A percentile compares a stretch with the other conserved stretches of the same genome.
Evolutionary conservation across 2,888 invertebrate species (phyloP).

Genomic region (Cheilosia impressa): DNA sequence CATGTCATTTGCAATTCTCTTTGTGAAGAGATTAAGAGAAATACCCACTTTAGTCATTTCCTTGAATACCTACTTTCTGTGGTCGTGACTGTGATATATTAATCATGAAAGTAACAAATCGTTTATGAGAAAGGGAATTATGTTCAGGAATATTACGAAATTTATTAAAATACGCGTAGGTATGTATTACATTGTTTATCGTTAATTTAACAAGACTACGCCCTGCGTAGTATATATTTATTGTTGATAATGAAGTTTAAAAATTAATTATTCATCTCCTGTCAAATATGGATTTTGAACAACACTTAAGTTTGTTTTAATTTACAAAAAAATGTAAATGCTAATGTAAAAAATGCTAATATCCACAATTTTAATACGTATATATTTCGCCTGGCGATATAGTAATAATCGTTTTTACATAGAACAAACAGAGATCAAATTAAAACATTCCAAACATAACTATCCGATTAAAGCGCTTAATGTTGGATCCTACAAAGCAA

Average conservation of each 20-base stretch:
- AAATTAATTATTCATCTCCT: no score
- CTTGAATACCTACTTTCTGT: slow-evolving; percentile 24
- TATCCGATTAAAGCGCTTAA: no score
- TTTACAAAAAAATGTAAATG: no score
- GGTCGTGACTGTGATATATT: slow-evolving; percentile 54
- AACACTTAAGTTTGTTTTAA: no score
- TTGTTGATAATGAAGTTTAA: not conserved
- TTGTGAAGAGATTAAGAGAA: slow-evolving; percentile 20
- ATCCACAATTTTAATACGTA: no score
- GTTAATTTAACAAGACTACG: not conserved
- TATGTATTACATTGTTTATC: not conserved
- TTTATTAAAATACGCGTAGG: slow-evolving; percentile 9
- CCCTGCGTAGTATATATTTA: not conserved
- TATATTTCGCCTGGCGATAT: not conserved
- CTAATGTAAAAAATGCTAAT: no score
- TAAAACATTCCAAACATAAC: no score
- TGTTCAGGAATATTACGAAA: not conserved
- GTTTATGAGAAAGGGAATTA: slow-evolving; percentile 42
- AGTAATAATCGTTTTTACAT: not conserved
- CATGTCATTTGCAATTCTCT: slow-evolving; percentile 23
- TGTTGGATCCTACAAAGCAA: not conserved
- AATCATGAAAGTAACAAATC: slow-evolving; percentile 55
- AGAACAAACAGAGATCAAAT: no score
- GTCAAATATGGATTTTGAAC: no score
- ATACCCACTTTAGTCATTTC: slow-evolving; percentile 34